Base-by-base conservation (phyloP, 2,113 vertebrate genomes). In the Piprites chloris region DNA sequence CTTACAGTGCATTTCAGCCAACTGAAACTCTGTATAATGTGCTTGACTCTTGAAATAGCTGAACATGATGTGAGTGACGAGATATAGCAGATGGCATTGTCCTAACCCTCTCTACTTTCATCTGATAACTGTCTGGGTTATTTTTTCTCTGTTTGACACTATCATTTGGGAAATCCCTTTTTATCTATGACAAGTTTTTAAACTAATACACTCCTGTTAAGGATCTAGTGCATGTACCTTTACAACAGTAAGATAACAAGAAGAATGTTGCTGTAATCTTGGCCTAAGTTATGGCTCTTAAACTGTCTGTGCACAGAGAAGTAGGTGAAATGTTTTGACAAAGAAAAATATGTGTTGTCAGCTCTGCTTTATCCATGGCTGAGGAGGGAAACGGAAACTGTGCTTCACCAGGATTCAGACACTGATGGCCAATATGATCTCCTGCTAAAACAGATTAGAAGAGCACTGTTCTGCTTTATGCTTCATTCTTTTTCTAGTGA, bases 321-420 rank as follows among this genome's bases (percentile, higher is more conserved):
- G 91, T 78, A 96, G 95, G 87, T 53, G 47, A 97, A 97, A 95
- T 96, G 92, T 97, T 98, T 97, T 98, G 97, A 97, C 97, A 95
- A 85, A 93, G 94, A 97, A 94, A 98, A 97, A 97, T 95, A 94
- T 33, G 83, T 95, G 92, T 96, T 98, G 97, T 97, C 96, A 97
- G 86, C 91, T 95, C 94, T 62, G 61, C 94, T 97, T 96, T 96
- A 89, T 83, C 87, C 89, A 41, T 19, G 41, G 91, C n/a, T 85
- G 95, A 93, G 85, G 92, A 95, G 69, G 83, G 81, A 97, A 96
- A 97, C 91, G 81, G 97, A 96, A 96, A 95, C 71, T 92, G 67
- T 63, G 69, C 79, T 96, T 97, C 82, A 74, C 59, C 59, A 41
- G 41, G 47, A 37, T 92, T 93, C 77, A 89, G 81, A 74, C 33